phyloP scores from a whole-genome alignment of 1,140 invertebrate species.

The Coenobita brevimanus region DNA sequence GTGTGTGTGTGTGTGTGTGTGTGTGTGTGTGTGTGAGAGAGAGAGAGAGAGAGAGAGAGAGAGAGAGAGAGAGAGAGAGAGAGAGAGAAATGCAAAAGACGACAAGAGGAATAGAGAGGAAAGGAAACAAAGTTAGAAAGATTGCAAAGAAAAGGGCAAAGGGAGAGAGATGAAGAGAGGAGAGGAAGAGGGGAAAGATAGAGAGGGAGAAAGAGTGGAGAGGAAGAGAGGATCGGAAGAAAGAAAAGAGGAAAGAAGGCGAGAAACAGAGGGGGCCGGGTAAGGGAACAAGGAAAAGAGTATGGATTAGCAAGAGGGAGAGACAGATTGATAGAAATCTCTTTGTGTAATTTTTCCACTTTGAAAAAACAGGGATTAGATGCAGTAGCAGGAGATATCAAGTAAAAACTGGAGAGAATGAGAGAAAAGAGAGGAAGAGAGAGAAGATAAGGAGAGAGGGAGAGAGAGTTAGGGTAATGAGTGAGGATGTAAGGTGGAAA shows the following conservation, averaged over 20 bases:
- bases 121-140: background rate
- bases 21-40: background rate
- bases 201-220: background rate
- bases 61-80: background rate
- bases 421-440: too few species aligned
- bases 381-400: too few species aligned
- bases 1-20: background rate
- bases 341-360: too few species aligned
- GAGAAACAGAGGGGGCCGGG: background rate
- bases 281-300: background rate
- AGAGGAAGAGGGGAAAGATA: background rate
- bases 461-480: too few species aligned
- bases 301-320: too few species aligned
- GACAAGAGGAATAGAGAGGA: too few species aligned
- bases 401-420: too few species aligned
- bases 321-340: too few species aligned
- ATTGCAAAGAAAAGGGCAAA: background rate
- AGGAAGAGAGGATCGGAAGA: background rate
- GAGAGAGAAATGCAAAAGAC: background rate
- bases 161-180: background rate
- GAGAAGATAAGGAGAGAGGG: background rate
- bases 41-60: background rate
- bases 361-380: too few species aligned
- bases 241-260: background rate
- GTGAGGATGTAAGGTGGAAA: too few species aligned